Evolutionary conservation across 2,113 vertebrate species (phyloP).

Genomic region (Hepsetus odoe): DNA sequence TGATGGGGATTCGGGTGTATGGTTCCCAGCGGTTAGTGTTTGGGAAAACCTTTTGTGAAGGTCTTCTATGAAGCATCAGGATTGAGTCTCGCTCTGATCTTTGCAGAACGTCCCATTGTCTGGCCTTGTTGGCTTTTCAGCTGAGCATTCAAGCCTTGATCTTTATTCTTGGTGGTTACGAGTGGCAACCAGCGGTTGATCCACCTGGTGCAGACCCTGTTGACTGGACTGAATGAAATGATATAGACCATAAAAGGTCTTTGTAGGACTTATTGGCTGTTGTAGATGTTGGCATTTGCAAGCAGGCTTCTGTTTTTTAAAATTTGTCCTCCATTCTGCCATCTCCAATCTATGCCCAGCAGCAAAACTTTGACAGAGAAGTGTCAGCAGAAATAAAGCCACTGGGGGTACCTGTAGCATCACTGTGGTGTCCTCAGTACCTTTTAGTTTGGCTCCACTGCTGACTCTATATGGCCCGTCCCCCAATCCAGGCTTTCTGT

Average conservation of each 20-base stretch:
- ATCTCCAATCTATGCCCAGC: too few species aligned
- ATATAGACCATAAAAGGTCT: not conserved
- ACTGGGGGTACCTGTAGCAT: too few species aligned
- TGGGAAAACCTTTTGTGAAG: not conserved
- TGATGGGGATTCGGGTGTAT: not conserved
- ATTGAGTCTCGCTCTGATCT: not conserved
- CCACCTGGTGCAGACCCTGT: not conserved
- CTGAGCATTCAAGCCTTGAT: not conserved
- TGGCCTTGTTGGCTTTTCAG: not conserved
- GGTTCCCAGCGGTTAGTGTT: not conserved
- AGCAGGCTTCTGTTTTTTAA: not conserved
- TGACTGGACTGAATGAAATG: not conserved
- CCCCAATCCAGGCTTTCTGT: too few species aligned
- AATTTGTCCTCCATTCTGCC: too few species aligned
- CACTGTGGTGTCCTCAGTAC: too few species aligned
- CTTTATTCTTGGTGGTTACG: not conserved
- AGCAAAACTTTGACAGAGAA: too few species aligned
- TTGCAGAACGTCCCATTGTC: not conserved
- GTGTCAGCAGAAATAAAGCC: too few species aligned
- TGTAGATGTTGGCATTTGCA: not conserved
- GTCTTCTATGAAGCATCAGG: not conserved
- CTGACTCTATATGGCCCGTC: too few species aligned
- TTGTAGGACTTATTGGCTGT: too few species aligned
- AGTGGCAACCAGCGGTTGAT: too few species aligned
- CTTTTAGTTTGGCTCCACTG: too few species aligned